Evolutionary conservation across 2,797 vertebrate species (phyloP).

Genomic region (Geotrypetes seraphini): DNA sequence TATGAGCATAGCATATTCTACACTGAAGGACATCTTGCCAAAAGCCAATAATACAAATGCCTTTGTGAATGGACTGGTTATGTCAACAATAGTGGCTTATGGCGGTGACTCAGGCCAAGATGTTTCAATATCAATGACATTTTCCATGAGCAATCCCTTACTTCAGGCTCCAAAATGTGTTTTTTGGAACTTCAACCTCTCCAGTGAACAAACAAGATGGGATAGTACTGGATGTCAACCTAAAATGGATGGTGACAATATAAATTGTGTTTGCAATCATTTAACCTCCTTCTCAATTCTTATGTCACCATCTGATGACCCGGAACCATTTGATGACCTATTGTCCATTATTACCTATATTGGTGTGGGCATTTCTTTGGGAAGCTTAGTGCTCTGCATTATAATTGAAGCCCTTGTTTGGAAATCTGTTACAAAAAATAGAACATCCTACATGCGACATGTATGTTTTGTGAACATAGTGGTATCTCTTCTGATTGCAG

Average conservation of each 20-base stretch:
- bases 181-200: constrained; percentile 77
- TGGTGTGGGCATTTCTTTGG: constrained; percentile 71
- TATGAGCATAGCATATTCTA: constrained; percentile 61
- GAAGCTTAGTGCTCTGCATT: constrained; percentile 66
- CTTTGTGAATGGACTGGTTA: constrained; percentile 51
- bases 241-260: fast-evolving
- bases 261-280: constrained; percentile 69
- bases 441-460: constrained; percentile 75
- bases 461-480: constrained; percentile 78
- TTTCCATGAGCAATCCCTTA: constrained; percentile 32
- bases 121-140: constrained; percentile 55
- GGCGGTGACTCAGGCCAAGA: background rate
- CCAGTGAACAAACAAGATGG: constrained; percentile 48
- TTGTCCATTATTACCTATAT: constrained; percentile 62
- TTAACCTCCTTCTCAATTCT: constrained; percentile 83
- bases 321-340: fast-evolving
- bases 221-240: constrained; percentile 52
- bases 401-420: constrained; percentile 75
- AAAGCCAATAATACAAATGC: background rate
- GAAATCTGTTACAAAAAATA: constrained; percentile 71
- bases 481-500: constrained; percentile 67
- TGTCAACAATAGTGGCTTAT: constrained; percentile 51
- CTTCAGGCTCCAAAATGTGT: constrained; percentile 55
- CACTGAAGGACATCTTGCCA: constrained; percentile 52
- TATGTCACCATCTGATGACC: constrained; percentile 60